Evolutionary conservation across 2,113 vertebrate genomes (phyloP).

Genomic region (Atlantisia rogersi): DNA sequence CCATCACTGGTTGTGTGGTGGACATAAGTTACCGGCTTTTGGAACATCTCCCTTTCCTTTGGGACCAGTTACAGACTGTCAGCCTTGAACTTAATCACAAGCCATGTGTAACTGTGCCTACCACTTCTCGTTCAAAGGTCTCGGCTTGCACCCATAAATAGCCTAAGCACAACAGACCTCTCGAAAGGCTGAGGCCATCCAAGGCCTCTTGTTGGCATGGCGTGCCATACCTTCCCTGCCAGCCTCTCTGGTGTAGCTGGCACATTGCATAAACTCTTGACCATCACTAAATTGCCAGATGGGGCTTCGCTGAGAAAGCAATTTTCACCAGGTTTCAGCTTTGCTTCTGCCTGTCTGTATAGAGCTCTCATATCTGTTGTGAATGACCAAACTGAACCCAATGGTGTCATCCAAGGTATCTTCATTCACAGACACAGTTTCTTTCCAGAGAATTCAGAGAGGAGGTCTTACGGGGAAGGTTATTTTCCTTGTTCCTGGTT

Average conservation of each 20-base stretch:
- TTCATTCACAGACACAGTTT: neutral
- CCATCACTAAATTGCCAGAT: neutral
- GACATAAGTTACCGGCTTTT: neutral
- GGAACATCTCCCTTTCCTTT: conserved; percentile 33
- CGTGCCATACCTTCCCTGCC: neutral
- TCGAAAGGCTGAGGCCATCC: neutral
- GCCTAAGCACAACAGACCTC: neutral
- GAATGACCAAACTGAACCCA: neutral
- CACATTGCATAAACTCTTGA: neutral
- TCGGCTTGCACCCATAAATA: neutral
- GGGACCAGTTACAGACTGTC: neutral
- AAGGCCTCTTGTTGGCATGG: neutral
- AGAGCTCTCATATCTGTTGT: neutral
- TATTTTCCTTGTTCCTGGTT: neutral
- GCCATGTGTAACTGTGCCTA: neutral
- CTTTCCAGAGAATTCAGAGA: neutral
- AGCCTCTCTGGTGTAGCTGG: neutral
- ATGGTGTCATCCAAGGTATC: neutral
- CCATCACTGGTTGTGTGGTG: neutral
- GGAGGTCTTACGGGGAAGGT: neutral
- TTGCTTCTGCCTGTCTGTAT: neutral
- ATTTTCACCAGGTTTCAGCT: neutral
- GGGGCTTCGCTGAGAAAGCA: rapidly evolving
- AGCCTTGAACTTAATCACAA: conserved; percentile 20
- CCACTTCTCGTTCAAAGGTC: conserved; percentile 48